phyloP scores from a whole-genome alignment of 2,113 vertebrate species.

The Amphiprion ocellaris region DNA sequence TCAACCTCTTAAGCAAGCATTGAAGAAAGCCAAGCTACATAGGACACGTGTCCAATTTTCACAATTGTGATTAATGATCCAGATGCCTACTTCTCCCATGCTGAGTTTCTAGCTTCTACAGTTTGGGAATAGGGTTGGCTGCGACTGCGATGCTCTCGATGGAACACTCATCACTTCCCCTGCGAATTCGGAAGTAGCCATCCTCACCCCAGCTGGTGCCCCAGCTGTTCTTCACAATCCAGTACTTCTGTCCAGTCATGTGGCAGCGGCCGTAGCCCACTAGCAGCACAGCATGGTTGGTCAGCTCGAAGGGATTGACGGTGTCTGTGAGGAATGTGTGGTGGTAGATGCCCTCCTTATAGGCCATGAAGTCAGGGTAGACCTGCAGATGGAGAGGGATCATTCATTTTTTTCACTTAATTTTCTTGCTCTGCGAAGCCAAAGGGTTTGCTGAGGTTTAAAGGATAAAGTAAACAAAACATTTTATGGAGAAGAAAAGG shows the following conservation, averaged over 20 bases:
- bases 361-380: constrained; percentile 91
- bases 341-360: constrained; percentile 92
- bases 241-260: constrained; percentile 88
- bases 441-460: not conserved
- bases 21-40: not conserved
- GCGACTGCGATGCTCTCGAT: constrained; percentile 94
- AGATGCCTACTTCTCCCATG: not conserved
- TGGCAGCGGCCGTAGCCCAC: constrained; percentile 92
- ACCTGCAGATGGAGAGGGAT: constrained; percentile 69
- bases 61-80: not conserved
- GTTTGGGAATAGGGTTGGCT: constrained; percentile 87
- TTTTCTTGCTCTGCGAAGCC: not conserved
- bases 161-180: constrained; percentile 92
- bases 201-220: constrained; percentile 90
- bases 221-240: constrained; percentile 99
- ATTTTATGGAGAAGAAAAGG: not conserved
- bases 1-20: not conserved
- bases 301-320: constrained; percentile 94
- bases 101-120: constrained; percentile 75
- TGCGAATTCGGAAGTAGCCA: constrained; percentile 94
- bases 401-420: not conserved
- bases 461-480: not conserved
- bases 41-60: too few species aligned
- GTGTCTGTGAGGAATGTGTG: constrained; percentile 89
- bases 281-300: constrained; percentile 95